Evolutionary conservation across 2,888 invertebrate species (phyloP), one percentile per base, ranked within the genome.

Genomic region (Parnassius glacialis): DNA sequence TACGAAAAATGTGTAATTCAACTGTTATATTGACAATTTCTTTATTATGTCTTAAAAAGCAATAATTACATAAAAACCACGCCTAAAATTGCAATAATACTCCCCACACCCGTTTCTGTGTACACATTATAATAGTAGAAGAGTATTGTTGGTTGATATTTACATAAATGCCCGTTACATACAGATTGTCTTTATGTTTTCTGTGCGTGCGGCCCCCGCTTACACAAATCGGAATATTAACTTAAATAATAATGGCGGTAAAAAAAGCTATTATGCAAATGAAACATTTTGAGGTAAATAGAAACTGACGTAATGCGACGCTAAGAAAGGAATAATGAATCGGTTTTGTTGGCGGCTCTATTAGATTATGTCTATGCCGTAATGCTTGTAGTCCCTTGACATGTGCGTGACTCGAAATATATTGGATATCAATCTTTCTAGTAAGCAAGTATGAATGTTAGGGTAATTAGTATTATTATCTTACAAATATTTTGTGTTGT

Each of bases 241-340:
- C 84, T 81, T 86, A 89, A 90, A 87, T 89, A 89, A 85, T 87
- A 85, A 87, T 84, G 84, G 82, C 84, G 77, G 88, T 81, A 88
- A 90, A 87, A 87, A 91, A 90, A 87, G 89, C 89, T 85, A 90
- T 91, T 91, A 91, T 91, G 91, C 89, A 90, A 91, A 91, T 91
- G 84, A 88, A 90, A 87, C 86, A 86, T 88, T 89, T 90, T 85
- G 86, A 85, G 85, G 88, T 88, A 91, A 90, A 91, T 90, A 87
- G 81, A 82, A 85, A 85, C 81, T 85, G 89, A 87, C 85, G 84
- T 90, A 84, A 87, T 82, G 75, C 79, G 83, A 83, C 84, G 84
- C 80, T 80, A 80, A 82, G 81, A 83, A 84, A 80, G 76, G 80
- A 82, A 83, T 82, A 85, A 89, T 88, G 84, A 87, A 89, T 85